Evolutionary conservation across 2,113 vertebrate species (phyloP).

Genomic region (Thunnus maccoyii): DNA sequence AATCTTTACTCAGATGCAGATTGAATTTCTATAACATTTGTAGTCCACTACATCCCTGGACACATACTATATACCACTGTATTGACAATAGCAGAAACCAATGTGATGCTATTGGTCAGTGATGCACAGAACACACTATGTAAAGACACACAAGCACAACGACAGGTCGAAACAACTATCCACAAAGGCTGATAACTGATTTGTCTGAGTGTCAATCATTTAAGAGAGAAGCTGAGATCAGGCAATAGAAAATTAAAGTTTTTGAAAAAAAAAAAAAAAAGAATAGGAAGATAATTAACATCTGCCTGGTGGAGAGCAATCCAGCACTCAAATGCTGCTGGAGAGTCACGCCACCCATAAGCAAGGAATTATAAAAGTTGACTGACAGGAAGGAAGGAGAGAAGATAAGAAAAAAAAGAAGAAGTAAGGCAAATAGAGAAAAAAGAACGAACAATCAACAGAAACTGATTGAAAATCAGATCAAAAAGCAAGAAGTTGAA

Average conservation of each 20-base stretch:
- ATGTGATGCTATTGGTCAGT: constrained; percentile 1
- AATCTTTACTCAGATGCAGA: background rate
- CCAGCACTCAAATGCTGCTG: constrained; percentile 36
- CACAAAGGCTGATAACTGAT: constrained; percentile 66
- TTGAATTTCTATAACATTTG: background rate
- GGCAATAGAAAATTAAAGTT: constrained; percentile 33
- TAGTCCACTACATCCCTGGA: constrained; percentile 35
- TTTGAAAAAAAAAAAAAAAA: constrained; percentile 23
- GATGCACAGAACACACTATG: background rate
- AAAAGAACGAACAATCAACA: constrained; percentile 9
- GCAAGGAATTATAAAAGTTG: constrained; percentile 38
- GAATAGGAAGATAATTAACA: constrained; percentile 20
- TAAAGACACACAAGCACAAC: constrained; percentile 16
- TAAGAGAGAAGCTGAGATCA: constrained; percentile 1
- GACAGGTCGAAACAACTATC: constrained; percentile 27
- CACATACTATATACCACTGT: constrained; percentile 1
- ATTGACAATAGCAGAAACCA: background rate
- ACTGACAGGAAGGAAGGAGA: constrained; percentile 10
- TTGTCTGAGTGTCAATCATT: constrained; percentile 40
- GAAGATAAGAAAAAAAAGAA: background rate
- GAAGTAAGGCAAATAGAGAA: background rate
- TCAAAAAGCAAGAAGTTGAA: constrained; percentile 15
- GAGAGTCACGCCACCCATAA: constrained; percentile 51
- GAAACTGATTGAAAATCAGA: constrained; percentile 27
- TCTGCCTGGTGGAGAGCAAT: constrained; percentile 67